Evolutionary conservation across 2,113 vertebrate species (phyloP).

Genomic region (Brachyhypopomus gauderio): DNA sequence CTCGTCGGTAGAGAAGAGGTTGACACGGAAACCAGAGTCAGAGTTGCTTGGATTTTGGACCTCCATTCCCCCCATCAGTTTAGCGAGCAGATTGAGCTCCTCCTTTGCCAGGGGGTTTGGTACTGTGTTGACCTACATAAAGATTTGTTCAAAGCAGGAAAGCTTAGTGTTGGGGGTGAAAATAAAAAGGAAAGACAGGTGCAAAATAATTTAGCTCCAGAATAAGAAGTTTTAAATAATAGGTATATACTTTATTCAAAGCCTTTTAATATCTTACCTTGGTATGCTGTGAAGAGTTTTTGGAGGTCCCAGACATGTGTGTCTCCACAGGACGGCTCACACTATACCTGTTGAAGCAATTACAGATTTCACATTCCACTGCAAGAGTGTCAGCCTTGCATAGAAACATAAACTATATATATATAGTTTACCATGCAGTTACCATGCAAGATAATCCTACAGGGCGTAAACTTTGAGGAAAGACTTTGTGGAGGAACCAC

Average conservation of each 20-base stretch:
- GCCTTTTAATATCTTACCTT: constrained; percentile 76
- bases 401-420: constrained; percentile 16
- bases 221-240: too few relatives aligned
- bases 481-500: background rate
- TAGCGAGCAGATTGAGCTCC: constrained; percentile 92
- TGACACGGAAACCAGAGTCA: constrained; percentile 86
- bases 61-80: constrained; percentile 89
- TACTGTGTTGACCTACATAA: constrained; percentile 78
- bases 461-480: background rate
- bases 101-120: constrained; percentile 97
- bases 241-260: background rate
- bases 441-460: background rate
- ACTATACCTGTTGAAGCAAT: constrained; percentile 82
- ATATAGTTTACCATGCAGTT: too few relatives aligned
- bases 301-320: constrained; percentile 83
- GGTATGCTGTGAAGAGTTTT: constrained; percentile 76
- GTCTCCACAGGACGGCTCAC: constrained; percentile 89
- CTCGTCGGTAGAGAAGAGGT: constrained; percentile 90
- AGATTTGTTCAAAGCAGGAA: background rate
- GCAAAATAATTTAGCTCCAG: too few relatives aligned
- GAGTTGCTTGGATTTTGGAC: constrained; percentile 75
- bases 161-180: background rate
- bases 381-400: background rate
- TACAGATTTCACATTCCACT: constrained; percentile 2
- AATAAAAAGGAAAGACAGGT: background rate